Percentiles rank a stretch among this genome's conserved stretches.
These are phyloP conservation scores for Smittia aterrima DNA, from an alignment of 2,888 invertebrate genomes.

Conservation along the genomic window DNA sequence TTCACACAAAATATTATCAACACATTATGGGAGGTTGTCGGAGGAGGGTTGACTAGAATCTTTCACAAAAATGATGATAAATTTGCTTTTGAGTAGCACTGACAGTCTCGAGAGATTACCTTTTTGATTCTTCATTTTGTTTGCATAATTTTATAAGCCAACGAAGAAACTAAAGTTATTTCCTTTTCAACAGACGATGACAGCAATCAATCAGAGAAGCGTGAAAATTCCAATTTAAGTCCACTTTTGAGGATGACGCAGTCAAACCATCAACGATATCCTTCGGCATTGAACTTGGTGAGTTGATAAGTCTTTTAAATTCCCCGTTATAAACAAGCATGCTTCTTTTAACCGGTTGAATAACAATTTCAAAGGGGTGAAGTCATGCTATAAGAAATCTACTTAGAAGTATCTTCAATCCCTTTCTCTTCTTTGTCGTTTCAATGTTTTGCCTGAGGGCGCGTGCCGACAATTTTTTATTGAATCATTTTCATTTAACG, in stretches of 20 bases:
- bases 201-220: slow-evolving; percentile 52
- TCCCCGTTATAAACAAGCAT: neutral
- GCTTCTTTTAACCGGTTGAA: slow-evolving; percentile 33
- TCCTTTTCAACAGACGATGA: slow-evolving; percentile 49
- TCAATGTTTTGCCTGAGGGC: slow-evolving; percentile 30
- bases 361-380: neutral
- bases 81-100: slow-evolving; percentile 28
- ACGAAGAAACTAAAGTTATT: neutral
- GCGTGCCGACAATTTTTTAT: slow-evolving; percentile 39
- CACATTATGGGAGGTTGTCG: slow-evolving; percentile 35
- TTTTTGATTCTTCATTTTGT: slow-evolving; percentile 11
- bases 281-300: slow-evolving; percentile 43
- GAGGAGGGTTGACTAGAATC: slow-evolving; percentile 33
- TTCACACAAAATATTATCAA: slow-evolving; percentile 39
- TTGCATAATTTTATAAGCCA: neutral
- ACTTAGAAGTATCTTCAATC: slow-evolving; percentile 4
- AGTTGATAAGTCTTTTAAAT: slow-evolving; percentile 30
- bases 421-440: neutral
- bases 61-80: slow-evolving; percentile 23
- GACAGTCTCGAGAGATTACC: slow-evolving; percentile 5
- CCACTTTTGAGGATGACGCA: slow-evolving; percentile 23
- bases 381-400: slow-evolving; percentile 17
- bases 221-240: slow-evolving; percentile 49
- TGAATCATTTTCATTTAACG: slow-evolving; percentile 17
- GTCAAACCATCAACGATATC: slow-evolving; percentile 36